Base-by-base conservation (phyloP, 2,113 vertebrate genomes). In the Tetrao urogallus region DNA sequence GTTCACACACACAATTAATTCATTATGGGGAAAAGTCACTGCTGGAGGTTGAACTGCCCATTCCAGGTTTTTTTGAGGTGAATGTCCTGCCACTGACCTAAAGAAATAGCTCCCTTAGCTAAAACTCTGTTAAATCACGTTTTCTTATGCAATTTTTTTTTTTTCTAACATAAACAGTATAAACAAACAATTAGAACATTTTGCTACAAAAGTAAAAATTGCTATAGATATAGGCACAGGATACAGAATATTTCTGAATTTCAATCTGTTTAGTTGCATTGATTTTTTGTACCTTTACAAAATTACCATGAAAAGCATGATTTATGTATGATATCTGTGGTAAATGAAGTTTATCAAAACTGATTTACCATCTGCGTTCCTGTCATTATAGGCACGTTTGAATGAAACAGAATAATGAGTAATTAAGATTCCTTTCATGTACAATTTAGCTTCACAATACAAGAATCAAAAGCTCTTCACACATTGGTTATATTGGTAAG, bases 1-100 rank as follows among this genome's bases (percentile, higher is more conserved):
- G 98, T 98, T 98, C 98, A 98, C 97, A 96, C 98, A 98, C 96
- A 98, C 98, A 98, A 98, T 98, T 98, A 97, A 98, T 98, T 98
- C 98, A 98, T 98, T 98, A 98, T 98, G 97, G 97, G 90, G 83
- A 95, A 95, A 95, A 97, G 96, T 97, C 97, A 96, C 93, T 93
- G 96, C 95, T 97, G 94, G 98, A 97, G 97, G 97, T 97, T 98
- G 97, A 98, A 97, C 94, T 97, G 86, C 88, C 95, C 96, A 96
- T 97, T 96, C 93, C 95, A 95, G 83, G 30, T 85, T 92, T 94
- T 96, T 96, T 96, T 94, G 94, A 96, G 97, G 97, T 96, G 90
- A 97, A 96, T 98, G 98, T 98, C 97, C 98, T 97, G 95, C 82
- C 97, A 97, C 90, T 98, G 98, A 98, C 98, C 98, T 98, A 97